Evolutionary conservation across 2,113 vertebrate species (phyloP), one percentile per base, ranked within the genome.

Genomic region (Odontesthes bonariensis): DNA sequence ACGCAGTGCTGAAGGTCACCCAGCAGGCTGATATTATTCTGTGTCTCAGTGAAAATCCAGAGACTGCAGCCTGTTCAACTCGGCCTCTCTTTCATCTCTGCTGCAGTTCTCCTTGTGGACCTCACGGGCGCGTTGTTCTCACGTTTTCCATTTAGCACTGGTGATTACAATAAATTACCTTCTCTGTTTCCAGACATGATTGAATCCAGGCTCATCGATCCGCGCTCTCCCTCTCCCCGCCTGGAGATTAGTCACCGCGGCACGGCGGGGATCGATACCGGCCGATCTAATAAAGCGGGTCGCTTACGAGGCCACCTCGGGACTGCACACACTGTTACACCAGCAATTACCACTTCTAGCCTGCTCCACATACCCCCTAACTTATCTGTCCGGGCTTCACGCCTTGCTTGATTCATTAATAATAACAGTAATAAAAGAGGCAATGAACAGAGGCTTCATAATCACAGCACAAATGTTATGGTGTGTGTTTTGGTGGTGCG

Each of bases 251-350:
- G 90, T 93, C 83, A 80, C 81, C 86, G 82, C 75, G 66, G 85
- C 76, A 84, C 87, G 44, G 87, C 75, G 64, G 7, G 72, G 91
- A 92, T 94, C 94, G 91, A 94, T 94, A 83, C 78, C 27, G 90
- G 89, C 86, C 88, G 86, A 92, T 94, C 88, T 92, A 93, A 93
- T 94, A 93, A 94, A 92, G 85, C 90, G 91, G 82, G 86, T 90
- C 86, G 83, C 81, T 92, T 86, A 91, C 87, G 85, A 91, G 88
- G 85, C 84, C 90, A 82, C 89, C 85, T 88, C 84, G 72, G 89
- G 88, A 86, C 77, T 85, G 85, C 91, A 82, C 90, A 87, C 89
- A 80, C 82, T 85, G 89, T 91, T 90, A 92, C 91, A 91, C 86
- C 88, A 69, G 84, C 90, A 91, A 92, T 93, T 90, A 90, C 89